These are phyloP conservation scores for Augiades crinisus DNA, from an alignment of 2,888 invertebrate species.

Conservation along the genomic window DNA sequence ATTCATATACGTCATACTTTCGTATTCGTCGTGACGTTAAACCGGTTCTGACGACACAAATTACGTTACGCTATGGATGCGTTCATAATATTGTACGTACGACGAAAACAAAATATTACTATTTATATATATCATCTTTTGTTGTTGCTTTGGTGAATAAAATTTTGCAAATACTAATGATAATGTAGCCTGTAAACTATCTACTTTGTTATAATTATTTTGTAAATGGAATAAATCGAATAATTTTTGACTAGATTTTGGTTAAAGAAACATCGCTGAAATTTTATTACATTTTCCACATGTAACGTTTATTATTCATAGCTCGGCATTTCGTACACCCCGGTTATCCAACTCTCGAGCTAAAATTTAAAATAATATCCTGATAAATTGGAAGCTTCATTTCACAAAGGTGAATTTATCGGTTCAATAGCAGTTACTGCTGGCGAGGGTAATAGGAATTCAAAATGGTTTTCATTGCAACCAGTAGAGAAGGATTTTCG, in stretches of 20 bases:
- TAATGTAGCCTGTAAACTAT: no score
- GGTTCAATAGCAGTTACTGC: conserved; percentile 2
- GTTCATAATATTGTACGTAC: background rate
- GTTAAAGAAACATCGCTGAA: background rate
- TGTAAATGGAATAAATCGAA: no score
- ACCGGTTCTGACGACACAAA: background rate
- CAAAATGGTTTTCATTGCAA: background rate
- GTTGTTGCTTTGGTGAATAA: no score
- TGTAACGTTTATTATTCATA: background rate
- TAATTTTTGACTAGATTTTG: no score
- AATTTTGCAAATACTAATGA: no score
- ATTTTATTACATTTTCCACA: background rate
- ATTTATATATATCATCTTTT: no score
- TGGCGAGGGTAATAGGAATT: background rate
- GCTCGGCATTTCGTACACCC: background rate
- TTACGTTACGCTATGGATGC: background rate
- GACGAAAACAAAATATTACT: no score
- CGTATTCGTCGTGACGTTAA: background rate
- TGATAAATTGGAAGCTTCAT: conserved; percentile 1
- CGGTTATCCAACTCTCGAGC: background rate
- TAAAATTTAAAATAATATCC: conserved; percentile 5
- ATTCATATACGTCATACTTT: no score
- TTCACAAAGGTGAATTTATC: background rate
- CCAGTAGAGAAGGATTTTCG: background rate
- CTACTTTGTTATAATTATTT: no score